Conservation (phyloP, 2,888 invertebrate species). For the Periphyllus acericola region DNA sequence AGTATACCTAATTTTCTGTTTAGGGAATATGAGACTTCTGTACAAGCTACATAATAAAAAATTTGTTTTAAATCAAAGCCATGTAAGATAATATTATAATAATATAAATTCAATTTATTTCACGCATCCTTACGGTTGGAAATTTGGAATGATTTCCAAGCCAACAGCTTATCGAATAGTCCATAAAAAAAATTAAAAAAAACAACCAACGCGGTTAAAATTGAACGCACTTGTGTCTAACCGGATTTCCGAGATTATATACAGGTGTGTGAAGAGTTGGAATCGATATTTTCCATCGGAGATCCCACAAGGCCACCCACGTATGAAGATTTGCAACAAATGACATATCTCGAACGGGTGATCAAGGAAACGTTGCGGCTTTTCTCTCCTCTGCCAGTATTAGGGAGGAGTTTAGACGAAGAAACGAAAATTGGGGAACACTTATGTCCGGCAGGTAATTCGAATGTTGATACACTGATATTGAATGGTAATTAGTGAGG, state of each 20-base stretch:
- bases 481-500: no score
- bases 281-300: slow-evolving; percentile 50
- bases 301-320: slow-evolving; percentile 44
- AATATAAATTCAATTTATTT: no score
- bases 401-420: slow-evolving; percentile 35
- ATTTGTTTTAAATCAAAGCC: no score
- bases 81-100: no score
- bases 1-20: no score
- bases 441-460: slow-evolving; percentile 34
- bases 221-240: background rate
- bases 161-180: no score
- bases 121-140: no score
- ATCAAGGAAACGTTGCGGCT: slow-evolving; percentile 64
- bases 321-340: slow-evolving; percentile 62
- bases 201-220: background rate
- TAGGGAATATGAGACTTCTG: no score
- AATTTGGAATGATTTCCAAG: no score
- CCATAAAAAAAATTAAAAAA: background rate
- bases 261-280: slow-evolving; percentile 40
- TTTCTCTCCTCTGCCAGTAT: slow-evolving; percentile 62
- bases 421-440: slow-evolving; percentile 26
- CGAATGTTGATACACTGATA: no score
- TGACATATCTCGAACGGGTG: slow-evolving; percentile 63
- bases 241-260: background rate
- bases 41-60: no score